phyloP scores from a whole-genome alignment of 2,797 vertebrate species.

The Characodon lateralis region DNA sequence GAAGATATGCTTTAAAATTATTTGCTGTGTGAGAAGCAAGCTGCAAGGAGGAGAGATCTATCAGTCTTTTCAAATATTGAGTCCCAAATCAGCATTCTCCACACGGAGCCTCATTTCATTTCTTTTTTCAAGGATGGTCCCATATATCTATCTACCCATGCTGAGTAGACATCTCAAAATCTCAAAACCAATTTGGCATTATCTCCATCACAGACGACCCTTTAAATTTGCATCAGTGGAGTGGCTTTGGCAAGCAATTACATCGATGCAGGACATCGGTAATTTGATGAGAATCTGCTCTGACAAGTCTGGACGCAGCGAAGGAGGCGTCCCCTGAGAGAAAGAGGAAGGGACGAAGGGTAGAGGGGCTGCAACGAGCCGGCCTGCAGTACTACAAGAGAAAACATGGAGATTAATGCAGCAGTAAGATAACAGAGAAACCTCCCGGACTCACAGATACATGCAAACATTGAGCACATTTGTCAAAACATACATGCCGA shows the following conservation, averaged over 20 bases:
- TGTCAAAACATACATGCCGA: constrained; percentile 49
- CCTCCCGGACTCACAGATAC: constrained; percentile 49
- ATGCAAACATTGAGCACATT: constrained; percentile 45
- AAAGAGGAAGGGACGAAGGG: not conserved
- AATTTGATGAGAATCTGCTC: constrained; percentile 73
- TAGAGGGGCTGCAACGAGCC: constrained; percentile 14
- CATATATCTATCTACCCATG: constrained; percentile 65
- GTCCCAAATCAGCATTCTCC: constrained; percentile 67
- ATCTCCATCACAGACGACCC: constrained; percentile 76
- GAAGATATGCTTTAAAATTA: constrained; percentile 52
- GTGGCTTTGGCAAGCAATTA: constrained; percentile 82
- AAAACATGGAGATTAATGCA: constrained; percentile 36
- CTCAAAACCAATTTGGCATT: constrained; percentile 77
- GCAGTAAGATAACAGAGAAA: constrained; percentile 12
- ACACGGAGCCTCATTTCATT: constrained; percentile 56
- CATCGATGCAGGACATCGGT: constrained; percentile 75
- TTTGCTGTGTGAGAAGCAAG: constrained; percentile 46
- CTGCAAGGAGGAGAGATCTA: constrained; percentile 45
- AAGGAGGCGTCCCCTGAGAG: constrained; percentile 43
- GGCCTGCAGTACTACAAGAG: constrained; percentile 30
- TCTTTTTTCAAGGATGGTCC: constrained; percentile 51
- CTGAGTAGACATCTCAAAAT: constrained; percentile 73
- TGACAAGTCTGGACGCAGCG: constrained; percentile 74
- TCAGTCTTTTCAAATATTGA: constrained; percentile 37
- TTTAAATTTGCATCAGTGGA: constrained; percentile 77